These are phyloP conservation scores for Sinodicranocentrus sp. DNA, from an alignment of 2,888 invertebrate genomes.

Conservation along the genomic window DNA sequence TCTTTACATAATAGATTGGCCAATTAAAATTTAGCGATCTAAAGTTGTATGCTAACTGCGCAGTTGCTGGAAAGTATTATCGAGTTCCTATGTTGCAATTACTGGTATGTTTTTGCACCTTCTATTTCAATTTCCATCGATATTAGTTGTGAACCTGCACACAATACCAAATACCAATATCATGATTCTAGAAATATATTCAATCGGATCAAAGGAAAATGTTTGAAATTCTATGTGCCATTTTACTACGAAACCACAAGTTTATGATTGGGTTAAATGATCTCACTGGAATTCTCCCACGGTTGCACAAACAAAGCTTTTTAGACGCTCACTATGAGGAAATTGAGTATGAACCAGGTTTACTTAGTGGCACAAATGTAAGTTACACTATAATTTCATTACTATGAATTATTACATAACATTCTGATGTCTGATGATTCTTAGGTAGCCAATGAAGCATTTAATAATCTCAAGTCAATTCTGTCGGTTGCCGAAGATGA, in stretches of 20 bases:
- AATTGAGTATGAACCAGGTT: constrained; percentile 29
- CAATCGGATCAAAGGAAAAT: not conserved
- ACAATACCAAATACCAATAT: too few relatives aligned
- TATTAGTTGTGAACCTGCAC: not conserved
- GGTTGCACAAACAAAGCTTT: constrained; percentile 25
- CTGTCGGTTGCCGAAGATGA: constrained; percentile 1
- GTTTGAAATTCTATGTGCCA: constrained; percentile 26
- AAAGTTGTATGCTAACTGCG: constrained; percentile 39
- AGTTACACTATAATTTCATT: not conserved
- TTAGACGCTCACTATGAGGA: constrained; percentile 3
- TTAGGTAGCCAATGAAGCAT: constrained; percentile 47
- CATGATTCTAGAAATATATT: constrained; percentile 10
- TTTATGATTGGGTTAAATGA: constrained; percentile 44
- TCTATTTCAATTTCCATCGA: too few relatives aligned
- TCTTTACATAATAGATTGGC: not conserved
- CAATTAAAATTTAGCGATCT: constrained; percentile 38
- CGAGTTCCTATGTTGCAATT: constrained; percentile 24
- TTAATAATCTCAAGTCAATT: constrained; percentile 2
- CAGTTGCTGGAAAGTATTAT: constrained; percentile 35
- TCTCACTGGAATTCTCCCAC: constrained; percentile 46
- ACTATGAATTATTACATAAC: not conserved
- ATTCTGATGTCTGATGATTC: too few relatives aligned
- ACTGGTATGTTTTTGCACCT: not conserved
- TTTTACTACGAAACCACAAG: constrained; percentile 24
- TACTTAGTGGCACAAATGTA: not conserved